A percentile compares a stretch with the other conserved stretches of the same genome.
Evolutionary conservation across 1,140 invertebrate species (phyloP).

Genomic region (Drosophila tristis): DNA sequence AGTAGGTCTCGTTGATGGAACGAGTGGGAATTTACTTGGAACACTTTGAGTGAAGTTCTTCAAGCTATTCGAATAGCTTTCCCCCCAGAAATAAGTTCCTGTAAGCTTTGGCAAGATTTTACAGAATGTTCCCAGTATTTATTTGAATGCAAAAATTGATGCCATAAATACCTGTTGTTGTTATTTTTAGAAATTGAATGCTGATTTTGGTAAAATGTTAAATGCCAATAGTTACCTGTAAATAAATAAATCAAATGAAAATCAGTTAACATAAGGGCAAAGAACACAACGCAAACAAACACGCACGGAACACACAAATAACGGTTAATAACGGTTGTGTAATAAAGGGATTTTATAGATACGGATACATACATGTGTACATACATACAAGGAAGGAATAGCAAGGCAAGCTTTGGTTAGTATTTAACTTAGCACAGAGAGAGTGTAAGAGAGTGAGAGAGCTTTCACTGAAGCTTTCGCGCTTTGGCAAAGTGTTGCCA

Average conservation of each 20-base stretch:
- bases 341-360: conserved; percentile 39
- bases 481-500: conserved; percentile 51
- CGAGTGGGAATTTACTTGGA: conserved; percentile 44
- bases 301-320: conserved; percentile 44
- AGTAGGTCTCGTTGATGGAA: conserved; percentile 54
- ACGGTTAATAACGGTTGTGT: conserved; percentile 14
- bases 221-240: conserved; percentile 72
- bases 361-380: conserved; percentile 18
- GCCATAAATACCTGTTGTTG: conserved; percentile 12
- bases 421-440: conserved; percentile 6
- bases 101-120: conserved; percentile 12
- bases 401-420: conserved; percentile 34
- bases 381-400: background rate
- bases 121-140: conserved; percentile 31
- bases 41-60: conserved; percentile 33
- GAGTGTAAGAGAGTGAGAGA: conserved; percentile 11
- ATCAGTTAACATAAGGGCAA: conserved; percentile 19
- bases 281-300: conserved; percentile 3
- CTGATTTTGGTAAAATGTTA: conserved; percentile 20
- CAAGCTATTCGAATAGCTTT: conserved; percentile 25
- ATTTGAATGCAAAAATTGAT: background rate
- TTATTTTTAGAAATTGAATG: conserved; percentile 3
- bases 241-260: conserved; percentile 46
- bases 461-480: conserved; percentile 46
- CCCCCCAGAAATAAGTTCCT: background rate